Evolutionary conservation across 2,888 invertebrate genomes (phyloP), one percentile per base, ranked within the genome.

Genomic region (Latrodectus hesperus): DNA sequence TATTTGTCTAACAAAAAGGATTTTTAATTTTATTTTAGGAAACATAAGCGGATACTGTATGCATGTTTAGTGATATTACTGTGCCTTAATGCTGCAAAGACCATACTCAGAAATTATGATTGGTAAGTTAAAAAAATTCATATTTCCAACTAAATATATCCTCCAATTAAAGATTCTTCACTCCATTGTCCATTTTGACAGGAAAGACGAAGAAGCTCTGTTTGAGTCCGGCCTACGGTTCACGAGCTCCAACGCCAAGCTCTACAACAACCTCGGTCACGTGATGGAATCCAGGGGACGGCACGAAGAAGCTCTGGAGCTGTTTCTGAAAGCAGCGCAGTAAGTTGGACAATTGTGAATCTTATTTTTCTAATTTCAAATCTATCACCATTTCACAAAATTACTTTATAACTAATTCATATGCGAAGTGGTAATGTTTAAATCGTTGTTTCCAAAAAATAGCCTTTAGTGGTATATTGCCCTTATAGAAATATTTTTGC

Each of bases 211-310:
- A 93, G 98, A 98, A 92, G 95, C 96, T 38, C 95, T 99, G 91
- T 99, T 98, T 93, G 96, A 96, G 94, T 96, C 98, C 1, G 98
- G 98, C 22, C 93, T 99, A 80, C 94, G 93, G 91, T 95, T 97
- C 75, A 98, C 92, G 83, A 95, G 95, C 90, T 94, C 95, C 90
- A 99, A 99, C 93, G 99, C 99, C 51, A 99, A 99, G 92, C 94
- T 99, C 38, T 99, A 97, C 93, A 99, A 99, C 93, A 99, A 99
- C 93, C 98, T 99, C 4, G 99, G 98, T 0, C 98, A 99, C 92
- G 98, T 98, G 0, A 93, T 99, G 90, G 98, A 99, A 93, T 96
- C 94, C 89, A 94, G 95, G 91, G 94, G 94, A 4, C 93, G 93
- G 77, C 94, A 93, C 91, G 92, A 93, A 73, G 97, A 98, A 92